Evolutionary conservation across 1,140 invertebrate genomes (phyloP).

Genomic region (Aphelinus certus): DNA sequence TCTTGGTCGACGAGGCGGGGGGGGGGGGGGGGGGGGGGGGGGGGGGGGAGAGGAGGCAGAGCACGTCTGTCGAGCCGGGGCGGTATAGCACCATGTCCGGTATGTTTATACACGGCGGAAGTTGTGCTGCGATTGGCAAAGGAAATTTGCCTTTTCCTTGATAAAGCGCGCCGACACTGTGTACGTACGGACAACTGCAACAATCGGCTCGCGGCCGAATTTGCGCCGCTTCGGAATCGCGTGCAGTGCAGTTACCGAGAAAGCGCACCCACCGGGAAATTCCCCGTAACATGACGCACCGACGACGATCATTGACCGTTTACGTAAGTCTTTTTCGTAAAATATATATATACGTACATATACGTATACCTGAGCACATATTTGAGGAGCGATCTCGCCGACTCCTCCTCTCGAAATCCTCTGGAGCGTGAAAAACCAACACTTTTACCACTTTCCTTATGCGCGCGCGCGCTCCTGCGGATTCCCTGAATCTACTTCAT

Average conservation of each 20-base stretch:
- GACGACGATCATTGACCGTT: conserved; percentile 8
- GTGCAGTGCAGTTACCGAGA: not conserved
- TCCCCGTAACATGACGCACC: not conserved
- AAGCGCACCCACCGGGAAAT: not conserved
- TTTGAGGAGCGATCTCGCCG: too few species aligned
- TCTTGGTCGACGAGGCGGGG: not conserved
- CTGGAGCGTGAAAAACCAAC: conserved; percentile 2
- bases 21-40: not conserved
- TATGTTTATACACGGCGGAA: conserved; percentile 3
- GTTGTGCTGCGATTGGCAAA: conserved; percentile 20
- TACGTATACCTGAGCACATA: not conserved
- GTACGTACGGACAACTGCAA: not conserved
- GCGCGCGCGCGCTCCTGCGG: too few species aligned
- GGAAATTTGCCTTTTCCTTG: conserved; percentile 26
- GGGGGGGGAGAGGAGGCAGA: not conserved
- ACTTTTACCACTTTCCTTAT: not conserved
- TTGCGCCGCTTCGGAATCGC: not conserved
- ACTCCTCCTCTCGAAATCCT: not conserved
- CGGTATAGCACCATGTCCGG: not conserved
- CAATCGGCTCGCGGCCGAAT: conserved; percentile 4
- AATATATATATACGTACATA: too few species aligned
- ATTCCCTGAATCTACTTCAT: too few species aligned
- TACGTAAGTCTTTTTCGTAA: conserved; percentile 6
- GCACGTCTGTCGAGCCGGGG: not conserved
- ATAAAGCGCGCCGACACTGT: not conserved